These are phyloP conservation scores for Cebidichthys violaceus DNA, from an alignment of 2,113 vertebrate genomes.

Conservation along the genomic window DNA sequence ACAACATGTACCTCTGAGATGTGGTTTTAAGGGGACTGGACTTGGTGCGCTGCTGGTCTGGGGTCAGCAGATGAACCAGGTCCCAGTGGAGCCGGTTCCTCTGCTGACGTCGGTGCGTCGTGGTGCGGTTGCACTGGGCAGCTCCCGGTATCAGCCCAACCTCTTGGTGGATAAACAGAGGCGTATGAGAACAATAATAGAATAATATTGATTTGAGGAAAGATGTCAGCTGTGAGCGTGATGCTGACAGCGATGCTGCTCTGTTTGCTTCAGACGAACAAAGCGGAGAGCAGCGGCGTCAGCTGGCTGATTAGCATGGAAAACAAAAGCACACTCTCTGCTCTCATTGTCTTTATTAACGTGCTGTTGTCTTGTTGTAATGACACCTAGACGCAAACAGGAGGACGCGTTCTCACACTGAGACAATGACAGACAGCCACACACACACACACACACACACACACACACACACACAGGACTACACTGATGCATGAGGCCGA, in stretches of 20 bases:
- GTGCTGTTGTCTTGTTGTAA: slow-evolving; percentile 72
- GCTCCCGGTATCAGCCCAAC: slow-evolving; percentile 33
- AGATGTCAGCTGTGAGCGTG: slow-evolving; percentile 53
- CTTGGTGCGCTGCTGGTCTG: no score
- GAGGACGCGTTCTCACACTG: slow-evolving; percentile 60
- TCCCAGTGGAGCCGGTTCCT: no score
- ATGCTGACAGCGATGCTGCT: slow-evolving; percentile 68
- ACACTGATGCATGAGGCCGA: neutral
- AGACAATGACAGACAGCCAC: slow-evolving; percentile 63
- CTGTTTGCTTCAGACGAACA: slow-evolving; percentile 70
- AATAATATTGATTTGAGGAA: slow-evolving; percentile 61
- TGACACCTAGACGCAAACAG: slow-evolving; percentile 70
- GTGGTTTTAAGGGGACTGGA: no score
- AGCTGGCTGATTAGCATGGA: slow-evolving; percentile 67
- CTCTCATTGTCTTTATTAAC: slow-evolving; percentile 63
- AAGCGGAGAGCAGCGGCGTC: slow-evolving; percentile 62
- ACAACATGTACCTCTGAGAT: no score
- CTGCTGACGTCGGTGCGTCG: no score
- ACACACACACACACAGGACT: neutral
- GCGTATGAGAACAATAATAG: slow-evolving; percentile 40
- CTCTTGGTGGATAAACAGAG: slow-evolving; percentile 38
- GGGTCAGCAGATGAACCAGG: no score
- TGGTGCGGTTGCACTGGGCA: slow-evolving; percentile 30
- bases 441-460: slow-evolving; percentile 28
- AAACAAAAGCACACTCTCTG: slow-evolving; percentile 63